Evolutionary conservation across 2,888 invertebrate species (phyloP), one percentile per base, ranked within the genome.

Genomic region (Caradrina clavipalpis): DNA sequence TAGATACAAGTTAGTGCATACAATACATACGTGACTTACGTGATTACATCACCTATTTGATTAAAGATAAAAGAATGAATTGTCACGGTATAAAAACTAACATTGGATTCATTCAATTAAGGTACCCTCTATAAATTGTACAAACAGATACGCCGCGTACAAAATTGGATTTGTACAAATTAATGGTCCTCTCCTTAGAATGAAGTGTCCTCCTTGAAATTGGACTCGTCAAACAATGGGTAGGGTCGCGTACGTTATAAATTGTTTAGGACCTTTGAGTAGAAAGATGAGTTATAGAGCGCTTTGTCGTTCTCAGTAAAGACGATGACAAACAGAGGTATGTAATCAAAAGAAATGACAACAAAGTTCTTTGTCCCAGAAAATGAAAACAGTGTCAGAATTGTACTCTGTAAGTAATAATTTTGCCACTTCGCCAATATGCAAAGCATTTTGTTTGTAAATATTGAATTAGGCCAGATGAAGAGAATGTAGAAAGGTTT

Each of bases 141-240:
- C 55, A 76, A 75, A 63, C 54, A 76, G 47, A 49, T 26, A 55
- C 42, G 22, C 10, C 22, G 39, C 22, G 19, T 54, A 21, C 51
- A 53, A 58, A 69, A 81, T 72, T 81, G 56, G 55, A 83, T 83
- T 80, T 64, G 58, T 42, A 73, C 73, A 83, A 83, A 81, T 81
- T 77, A 80, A 70, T 61, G 66, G 54, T 47, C 50, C 50, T 49
- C 45, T 45, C 65, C 26, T 67, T 19, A 51, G 49, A 64, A 73
- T 65, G 35, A 54, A 60, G 65, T 51, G 67, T 63, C 66, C 77
- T 76, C 60, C 55, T 59, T 57, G 57, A 64, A 71, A 81, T 81
- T 77, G 69, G 69, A 67, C 73, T 65, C 61, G 45, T 69, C 70
- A 69, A 77, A 83, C 81, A 81, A 83, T 69, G 26, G 77, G 1